Conservation (phyloP, 2,113 vertebrate genomes). For the Nibea albiflora region DNA sequence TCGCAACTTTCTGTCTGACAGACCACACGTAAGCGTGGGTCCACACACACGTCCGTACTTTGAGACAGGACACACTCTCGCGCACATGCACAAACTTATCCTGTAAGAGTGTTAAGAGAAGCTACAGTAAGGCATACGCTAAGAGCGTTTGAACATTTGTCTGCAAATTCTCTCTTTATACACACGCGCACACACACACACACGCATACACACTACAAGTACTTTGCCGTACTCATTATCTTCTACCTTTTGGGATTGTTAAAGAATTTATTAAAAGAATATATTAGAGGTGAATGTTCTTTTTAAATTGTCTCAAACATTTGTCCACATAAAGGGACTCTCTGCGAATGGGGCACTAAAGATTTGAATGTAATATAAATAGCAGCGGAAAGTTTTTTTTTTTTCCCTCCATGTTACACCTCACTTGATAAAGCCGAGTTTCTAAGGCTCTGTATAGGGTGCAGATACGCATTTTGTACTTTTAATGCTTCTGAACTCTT, state of each 20-base stretch:
- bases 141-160: slow-evolving; percentile 17
- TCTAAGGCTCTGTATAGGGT: neutral
- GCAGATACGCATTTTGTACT: neutral
- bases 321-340: slow-evolving; percentile 9
- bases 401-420: neutral
- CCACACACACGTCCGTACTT: neutral
- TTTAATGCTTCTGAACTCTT: neutral
- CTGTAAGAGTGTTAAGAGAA: neutral
- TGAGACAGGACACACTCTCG: neutral
- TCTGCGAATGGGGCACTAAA: neutral
- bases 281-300: slow-evolving; percentile 13
- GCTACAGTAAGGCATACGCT: slow-evolving; percentile 1
- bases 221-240: slow-evolving; percentile 23
- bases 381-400: neutral
- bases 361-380: slow-evolving; percentile 34
- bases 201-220: neutral
- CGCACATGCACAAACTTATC: neutral
- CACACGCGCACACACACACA: slow-evolving; percentile 14
- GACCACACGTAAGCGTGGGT: neutral
- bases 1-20: neutral
- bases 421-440: neutral
- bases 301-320: slow-evolving; percentile 19
- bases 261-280: slow-evolving; percentile 44
- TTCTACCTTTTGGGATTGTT: slow-evolving; percentile 27
- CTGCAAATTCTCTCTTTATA: neutral